Percentiles rank a stretch among this genome's conserved stretches.
Conservation (phyloP, 1,140 invertebrate genomes). For the Metaphire vulgaris region DNA sequence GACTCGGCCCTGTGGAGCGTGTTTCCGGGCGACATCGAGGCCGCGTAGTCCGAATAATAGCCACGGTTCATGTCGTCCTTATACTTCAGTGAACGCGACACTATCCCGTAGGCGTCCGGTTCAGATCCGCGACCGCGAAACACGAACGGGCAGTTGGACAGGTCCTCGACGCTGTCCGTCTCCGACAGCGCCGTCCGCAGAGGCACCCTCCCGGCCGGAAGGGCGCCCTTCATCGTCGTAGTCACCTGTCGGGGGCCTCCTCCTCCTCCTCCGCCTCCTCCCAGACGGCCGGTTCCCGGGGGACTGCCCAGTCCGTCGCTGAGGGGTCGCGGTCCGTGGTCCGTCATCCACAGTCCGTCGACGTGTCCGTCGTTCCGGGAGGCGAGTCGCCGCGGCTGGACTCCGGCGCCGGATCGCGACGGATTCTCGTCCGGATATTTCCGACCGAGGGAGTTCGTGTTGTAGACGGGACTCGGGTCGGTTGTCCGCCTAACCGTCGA, state of each 20-base stretch:
- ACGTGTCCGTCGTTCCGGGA: neutral
- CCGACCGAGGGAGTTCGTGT: neutral
- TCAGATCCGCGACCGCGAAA: neutral
- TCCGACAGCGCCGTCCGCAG: slow-evolving; percentile 54
- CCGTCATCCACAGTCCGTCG: neutral
- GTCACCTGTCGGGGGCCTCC: too few species aligned
- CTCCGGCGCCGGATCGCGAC: neutral
- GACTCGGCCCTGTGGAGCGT: neutral
- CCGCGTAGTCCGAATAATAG: neutral
- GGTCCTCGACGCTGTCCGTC: slow-evolving; percentile 64
- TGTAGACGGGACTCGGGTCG: too few species aligned
- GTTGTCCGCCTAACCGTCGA: too few species aligned
- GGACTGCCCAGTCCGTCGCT: slow-evolving; percentile 44
- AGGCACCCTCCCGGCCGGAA: slow-evolving; percentile 26
- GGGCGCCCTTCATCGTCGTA: too few species aligned
- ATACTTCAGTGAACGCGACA: neutral
- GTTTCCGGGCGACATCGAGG: slow-evolving; percentile 6
- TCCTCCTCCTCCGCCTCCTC: slow-evolving; percentile 15
- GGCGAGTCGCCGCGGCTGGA: neutral
- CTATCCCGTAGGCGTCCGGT: neutral
- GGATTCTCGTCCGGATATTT: neutral
- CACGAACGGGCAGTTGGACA: slow-evolving; percentile 57
- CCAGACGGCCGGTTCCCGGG: slow-evolving; percentile 31
- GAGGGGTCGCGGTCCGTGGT: slow-evolving; percentile 35
- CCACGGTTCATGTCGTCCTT: neutral